Evolutionary conservation across 2,888 invertebrate species (phyloP), one percentile per base, ranked within the genome.

Genomic region (Watsonalla binaria): DNA sequence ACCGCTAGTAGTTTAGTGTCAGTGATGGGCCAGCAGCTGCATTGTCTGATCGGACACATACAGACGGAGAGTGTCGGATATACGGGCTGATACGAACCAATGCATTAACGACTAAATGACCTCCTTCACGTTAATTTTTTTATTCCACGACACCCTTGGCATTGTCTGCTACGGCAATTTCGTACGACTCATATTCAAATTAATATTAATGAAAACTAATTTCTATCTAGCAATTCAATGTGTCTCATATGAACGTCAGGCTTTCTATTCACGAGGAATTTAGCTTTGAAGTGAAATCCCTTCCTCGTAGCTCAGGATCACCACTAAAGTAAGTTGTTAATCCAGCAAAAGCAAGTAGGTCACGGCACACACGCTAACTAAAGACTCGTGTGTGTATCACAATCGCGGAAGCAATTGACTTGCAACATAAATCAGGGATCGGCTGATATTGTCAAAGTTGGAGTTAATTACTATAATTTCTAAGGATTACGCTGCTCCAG

Each of bases 361-460:
- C 42, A 42, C 42, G 42, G 11, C 42, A 5, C 42, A 11, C 42
- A 42, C 42, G 11, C 42, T 0, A 5, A 2, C 5, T 0, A 4
- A 0, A 0, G 42, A 42, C 11, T 42, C 39, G 9, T 42, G 11
- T 11, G 11, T 11, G 9, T 51, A 56, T 56, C 56, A 56, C 51
- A 56, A 54, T 48, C 53, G 46, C 48, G 46, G 52, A 49, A 57
- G 56, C 54, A 52, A 56, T 62, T 61, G 59, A 58, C 48, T 66
- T 58, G 11, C 55, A 47, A 54, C 65, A 70, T 73, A 72, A 74
- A 75, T 73, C 72, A 61, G 53, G 33, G 55, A 57, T 57, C 56
- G 53, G 45, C 51, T 52, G 63, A 66, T 64, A 70, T 69, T 67
- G 57, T 55, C 48, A 57, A 68, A 67, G 61, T 66, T 66, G 47